These are phyloP conservation scores for Mastigias papua DNA, from an alignment of 30 jellyfish, hydroid and myxozoan species.

Conservation along the genomic window DNA sequence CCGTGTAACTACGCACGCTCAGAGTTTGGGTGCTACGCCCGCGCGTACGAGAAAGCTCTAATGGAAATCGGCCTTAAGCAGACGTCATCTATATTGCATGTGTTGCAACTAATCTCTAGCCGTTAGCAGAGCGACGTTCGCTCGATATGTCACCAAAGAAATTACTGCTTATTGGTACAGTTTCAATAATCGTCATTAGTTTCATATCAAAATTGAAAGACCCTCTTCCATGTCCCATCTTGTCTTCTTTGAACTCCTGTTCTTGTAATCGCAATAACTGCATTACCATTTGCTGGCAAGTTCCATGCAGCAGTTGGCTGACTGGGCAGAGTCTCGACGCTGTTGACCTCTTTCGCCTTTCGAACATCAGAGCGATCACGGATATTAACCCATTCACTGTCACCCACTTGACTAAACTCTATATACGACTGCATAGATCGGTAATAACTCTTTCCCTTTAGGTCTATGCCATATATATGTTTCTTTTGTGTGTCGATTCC, in stretches of 20 bases:
- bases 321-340: conserved; percentile 28
- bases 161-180: background rate
- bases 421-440: background rate
- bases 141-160: too few relatives aligned
- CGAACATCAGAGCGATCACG: conserved; percentile 40
- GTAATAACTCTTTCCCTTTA: conserved; percentile 3
- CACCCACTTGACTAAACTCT: conserved; percentile 18
- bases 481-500: conserved; percentile 11
- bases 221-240: conserved; percentile 26
- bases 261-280: conserved; percentile 27
- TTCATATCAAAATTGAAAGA: background rate
- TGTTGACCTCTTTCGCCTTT: conserved; percentile 2
- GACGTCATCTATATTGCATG: too few relatives aligned
- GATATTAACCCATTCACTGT: conserved; percentile 44
- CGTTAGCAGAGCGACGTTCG: too few relatives aligned
- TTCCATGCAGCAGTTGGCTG: conserved; percentile 15
- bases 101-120: too few relatives aligned
- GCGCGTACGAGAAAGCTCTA: too few relatives aligned
- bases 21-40: too few relatives aligned
- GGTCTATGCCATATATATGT: conserved; percentile 18
- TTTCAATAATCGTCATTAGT: background rate
- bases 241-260: conserved; percentile 15
- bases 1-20: too few relatives aligned
- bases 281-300: conserved; percentile 41
- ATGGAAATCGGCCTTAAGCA: too few relatives aligned